phyloP scores from a whole-genome alignment of 2,113 vertebrate species.

The Taurulus bubalis region DNA sequence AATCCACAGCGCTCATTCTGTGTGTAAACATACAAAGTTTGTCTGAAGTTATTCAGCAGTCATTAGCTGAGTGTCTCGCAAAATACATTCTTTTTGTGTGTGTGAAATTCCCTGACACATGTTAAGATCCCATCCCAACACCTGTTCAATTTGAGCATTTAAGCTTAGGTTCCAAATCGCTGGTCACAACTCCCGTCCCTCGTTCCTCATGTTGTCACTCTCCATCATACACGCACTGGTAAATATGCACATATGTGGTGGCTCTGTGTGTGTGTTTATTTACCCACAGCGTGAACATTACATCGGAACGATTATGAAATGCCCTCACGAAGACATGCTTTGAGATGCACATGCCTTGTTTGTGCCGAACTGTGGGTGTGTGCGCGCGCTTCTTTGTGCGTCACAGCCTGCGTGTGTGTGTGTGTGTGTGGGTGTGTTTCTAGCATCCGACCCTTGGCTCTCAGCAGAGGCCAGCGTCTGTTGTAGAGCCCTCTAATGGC shows the following conservation, averaged over 20 bases:
- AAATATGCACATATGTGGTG: constrained; percentile 11
- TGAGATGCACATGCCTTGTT: constrained; percentile 15
- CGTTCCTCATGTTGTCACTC: constrained; percentile 30
- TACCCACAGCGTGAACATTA: not conserved
- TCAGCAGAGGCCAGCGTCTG: constrained; percentile 81
- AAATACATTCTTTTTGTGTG: not conserved
- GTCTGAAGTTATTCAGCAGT: not conserved
- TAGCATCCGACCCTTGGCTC: constrained; percentile 73
- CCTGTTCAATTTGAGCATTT: constrained; percentile 35
- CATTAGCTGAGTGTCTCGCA: not conserved
- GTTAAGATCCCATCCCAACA: constrained; percentile 32
- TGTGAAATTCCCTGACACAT: constrained; percentile 15
- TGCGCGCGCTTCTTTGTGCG: not conserved
- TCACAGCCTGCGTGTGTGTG: not conserved
- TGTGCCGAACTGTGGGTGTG: constrained; percentile 18
- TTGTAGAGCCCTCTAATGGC: constrained; percentile 83
- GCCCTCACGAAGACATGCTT: constrained; percentile 47
- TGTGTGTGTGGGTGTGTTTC: constrained; percentile 39
- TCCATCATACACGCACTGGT: constrained; percentile 38
- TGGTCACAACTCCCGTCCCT: constrained; percentile 16
- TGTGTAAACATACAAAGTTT: not conserved
- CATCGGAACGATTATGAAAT: constrained; percentile 37
- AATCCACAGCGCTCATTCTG: not conserved
- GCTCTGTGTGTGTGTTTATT: constrained; percentile 3
- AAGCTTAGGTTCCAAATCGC: constrained; percentile 45